Evolutionary conservation across 92 coral and sea anemone species (phyloP).

Genomic region (Porites evermanni): DNA sequence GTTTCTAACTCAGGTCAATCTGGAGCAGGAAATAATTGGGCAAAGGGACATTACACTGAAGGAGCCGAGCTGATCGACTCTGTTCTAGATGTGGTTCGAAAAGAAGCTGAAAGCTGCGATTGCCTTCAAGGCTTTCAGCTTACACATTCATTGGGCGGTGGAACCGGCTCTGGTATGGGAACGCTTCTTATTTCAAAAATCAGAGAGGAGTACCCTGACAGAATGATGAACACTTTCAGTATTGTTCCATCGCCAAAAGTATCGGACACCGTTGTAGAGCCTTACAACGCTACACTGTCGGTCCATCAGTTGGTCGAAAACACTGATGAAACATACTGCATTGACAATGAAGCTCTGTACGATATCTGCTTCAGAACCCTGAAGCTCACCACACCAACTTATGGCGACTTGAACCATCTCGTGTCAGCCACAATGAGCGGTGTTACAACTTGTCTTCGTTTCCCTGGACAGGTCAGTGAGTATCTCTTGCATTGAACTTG

Average conservation of each 20-base stretch:
- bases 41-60: conserved; percentile 90
- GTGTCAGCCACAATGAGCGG: conserved; percentile 99
- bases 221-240: conserved; percentile 87
- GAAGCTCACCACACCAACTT: conserved; percentile 97
- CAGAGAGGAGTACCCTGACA: conserved; percentile 85
- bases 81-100: conserved; percentile 80
- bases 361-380: conserved; percentile 99
- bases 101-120: conserved; percentile 85
- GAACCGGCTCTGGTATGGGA: conserved; percentile 90
- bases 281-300: conserved; percentile 98
- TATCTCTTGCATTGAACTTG: not conserved
- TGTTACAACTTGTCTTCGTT: conserved; percentile 86
- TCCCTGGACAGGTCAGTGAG: conserved; percentile 81
- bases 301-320: conserved; percentile 99
- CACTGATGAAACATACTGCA: conserved; percentile 99
- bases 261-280: conserved; percentile 99
- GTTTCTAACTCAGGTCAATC: conserved; percentile 63
- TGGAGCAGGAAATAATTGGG: conserved; percentile 94
- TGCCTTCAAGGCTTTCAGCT: conserved; percentile 90
- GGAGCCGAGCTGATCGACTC: conserved; percentile 85
- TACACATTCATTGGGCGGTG: conserved; percentile 87
- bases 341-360: conserved; percentile 98
- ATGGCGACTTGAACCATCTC: conserved; percentile 97
- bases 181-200: conserved; percentile 81
- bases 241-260: conserved; percentile 94